Conservation (phyloP, 2,797 vertebrate genomes). For the Lagorchestes hirsutus region DNA sequence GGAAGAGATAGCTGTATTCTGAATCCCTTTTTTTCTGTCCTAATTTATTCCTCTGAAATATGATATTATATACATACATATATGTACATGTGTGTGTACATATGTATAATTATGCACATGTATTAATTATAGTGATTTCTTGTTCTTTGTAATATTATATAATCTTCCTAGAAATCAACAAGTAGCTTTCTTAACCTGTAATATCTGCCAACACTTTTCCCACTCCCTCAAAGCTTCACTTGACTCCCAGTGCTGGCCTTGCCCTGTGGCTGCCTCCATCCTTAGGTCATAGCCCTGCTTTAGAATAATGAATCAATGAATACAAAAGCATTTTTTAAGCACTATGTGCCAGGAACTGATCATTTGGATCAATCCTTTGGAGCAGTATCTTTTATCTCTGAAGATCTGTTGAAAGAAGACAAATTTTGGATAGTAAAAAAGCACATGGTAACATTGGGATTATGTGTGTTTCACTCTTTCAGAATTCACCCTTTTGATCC, state of each 20-base stretch:
- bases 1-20: background rate
- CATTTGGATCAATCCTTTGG: background rate
- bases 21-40: background rate
- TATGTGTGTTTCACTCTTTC: background rate
- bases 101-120: background rate
- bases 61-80: background rate
- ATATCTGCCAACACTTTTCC: background rate
- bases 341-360: background rate
- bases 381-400: background rate
- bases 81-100: background rate
- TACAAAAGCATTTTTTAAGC: background rate
- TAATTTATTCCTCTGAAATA: background rate
- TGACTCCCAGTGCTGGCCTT: background rate
- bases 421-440: slow-evolving; percentile 22
- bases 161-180: background rate
- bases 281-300: background rate
- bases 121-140: background rate
- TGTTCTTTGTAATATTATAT: background rate
- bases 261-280: background rate
- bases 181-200: background rate
- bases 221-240: background rate
- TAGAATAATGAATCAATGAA: background rate
- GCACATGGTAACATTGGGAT: background rate
- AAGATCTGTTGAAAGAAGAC: background rate
- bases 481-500: background rate